Evolutionary conservation across 2,888 invertebrate genomes (phyloP).

Genomic region (Fissipunctia ypsillon): DNA sequence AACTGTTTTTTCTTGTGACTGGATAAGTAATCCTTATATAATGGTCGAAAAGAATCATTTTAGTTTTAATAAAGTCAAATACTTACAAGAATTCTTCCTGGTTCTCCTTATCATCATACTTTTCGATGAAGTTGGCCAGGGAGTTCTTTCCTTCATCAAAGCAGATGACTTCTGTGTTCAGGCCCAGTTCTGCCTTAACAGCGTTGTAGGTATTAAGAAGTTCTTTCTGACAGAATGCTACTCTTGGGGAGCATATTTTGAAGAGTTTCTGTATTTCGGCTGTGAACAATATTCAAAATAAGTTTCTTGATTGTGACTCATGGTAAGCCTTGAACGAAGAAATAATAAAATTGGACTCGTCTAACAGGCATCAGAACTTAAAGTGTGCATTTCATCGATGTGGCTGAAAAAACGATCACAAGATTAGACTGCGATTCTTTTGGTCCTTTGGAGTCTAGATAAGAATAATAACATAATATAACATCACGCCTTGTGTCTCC

Average conservation of each 20-base stretch:
- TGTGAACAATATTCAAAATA: constrained; percentile 64
- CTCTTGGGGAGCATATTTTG: constrained; percentile 75
- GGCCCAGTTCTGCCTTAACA: constrained; percentile 70
- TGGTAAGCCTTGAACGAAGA: neutral
- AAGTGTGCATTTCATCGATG: neutral
- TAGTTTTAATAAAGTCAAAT: neutral
- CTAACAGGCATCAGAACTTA: neutral
- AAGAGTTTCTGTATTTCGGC: constrained; percentile 79
- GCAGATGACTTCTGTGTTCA: constrained; percentile 75
- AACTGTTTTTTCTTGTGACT: neutral
- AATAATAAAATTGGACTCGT: neutral
- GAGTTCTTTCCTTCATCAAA: constrained; percentile 77
- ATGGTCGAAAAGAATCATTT: neutral
- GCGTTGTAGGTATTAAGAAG: constrained; percentile 65
- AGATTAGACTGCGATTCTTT: neutral
- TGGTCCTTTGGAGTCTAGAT: neutral
- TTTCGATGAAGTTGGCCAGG: constrained; percentile 73
- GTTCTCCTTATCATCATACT: constrained; percentile 65
- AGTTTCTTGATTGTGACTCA: neutral
- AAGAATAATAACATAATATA: no score
- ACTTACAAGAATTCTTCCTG: constrained; percentile 78
- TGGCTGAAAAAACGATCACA: neutral
- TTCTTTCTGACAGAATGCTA: constrained; percentile 80
- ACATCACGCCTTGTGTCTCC: no score
- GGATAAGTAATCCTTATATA: no score